Conservation (phyloP, 2,888 invertebrate species). For the Tipula vernalis region DNA sequence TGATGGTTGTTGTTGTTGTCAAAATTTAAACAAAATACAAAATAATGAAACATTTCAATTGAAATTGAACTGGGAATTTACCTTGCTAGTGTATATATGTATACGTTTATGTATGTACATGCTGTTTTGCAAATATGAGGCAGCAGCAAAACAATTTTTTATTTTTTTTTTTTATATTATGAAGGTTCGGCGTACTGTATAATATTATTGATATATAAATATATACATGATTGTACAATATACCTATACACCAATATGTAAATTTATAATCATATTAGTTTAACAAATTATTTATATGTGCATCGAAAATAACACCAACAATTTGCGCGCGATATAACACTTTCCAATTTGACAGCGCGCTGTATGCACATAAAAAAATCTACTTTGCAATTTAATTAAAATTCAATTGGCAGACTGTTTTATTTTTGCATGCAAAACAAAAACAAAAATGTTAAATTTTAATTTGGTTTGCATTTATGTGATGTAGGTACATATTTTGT, state of each 20-base stretch:
- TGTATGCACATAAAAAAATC: background rate
- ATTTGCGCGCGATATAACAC: background rate
- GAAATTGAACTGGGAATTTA: background rate
- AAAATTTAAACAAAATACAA: background rate
- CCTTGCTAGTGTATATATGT: background rate
- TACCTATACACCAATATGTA: background rate
- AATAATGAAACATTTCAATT: constrained; percentile 4
- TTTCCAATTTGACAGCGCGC: background rate
- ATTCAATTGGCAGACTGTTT: background rate
- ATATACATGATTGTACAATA: background rate
- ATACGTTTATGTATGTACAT: background rate
- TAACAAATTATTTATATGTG: background rate
- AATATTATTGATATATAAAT: background rate
- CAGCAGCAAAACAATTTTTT: background rate
- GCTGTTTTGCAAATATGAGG: background rate
- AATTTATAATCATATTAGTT: background rate
- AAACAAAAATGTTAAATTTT: background rate
- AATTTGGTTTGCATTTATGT: background rate
- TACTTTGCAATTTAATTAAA: background rate
- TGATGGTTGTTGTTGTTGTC: background rate
- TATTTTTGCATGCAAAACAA: background rate
- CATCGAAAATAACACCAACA: background rate
- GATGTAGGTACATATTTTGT: background rate
- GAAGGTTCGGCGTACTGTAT: background rate
- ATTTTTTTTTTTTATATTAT: background rate